A percentile compares a stretch with the other conserved stretches of the same genome.
Conservation (phyloP, 2,797 vertebrate species). For the Cyclura pinguis region DNA sequence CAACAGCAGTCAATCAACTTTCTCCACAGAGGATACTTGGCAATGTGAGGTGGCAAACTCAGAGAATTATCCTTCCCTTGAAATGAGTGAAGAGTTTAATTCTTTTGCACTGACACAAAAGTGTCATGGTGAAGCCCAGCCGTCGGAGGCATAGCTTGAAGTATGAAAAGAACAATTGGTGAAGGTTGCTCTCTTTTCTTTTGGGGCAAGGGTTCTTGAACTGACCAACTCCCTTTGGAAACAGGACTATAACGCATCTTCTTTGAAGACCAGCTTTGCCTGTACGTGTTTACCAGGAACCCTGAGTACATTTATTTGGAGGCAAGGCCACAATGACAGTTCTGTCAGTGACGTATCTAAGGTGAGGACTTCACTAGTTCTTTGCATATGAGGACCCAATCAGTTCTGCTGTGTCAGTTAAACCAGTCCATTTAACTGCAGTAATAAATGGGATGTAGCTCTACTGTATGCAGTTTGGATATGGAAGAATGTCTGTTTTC, state of each 20-base stretch:
- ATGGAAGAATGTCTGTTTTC: background rate
- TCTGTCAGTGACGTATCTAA: background rate
- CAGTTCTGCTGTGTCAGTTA: background rate
- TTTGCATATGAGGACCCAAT: background rate
- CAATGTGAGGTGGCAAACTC: slow-evolving; percentile 32
- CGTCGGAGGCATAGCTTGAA: background rate
- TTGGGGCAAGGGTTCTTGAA: background rate
- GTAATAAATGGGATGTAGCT: background rate
- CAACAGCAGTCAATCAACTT: slow-evolving; percentile 28
- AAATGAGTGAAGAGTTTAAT: slow-evolving; percentile 1
- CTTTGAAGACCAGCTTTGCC: background rate
- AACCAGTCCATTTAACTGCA: no score
- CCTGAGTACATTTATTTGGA: background rate
- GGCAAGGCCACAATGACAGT: background rate
- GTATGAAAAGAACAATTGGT: slow-evolving; percentile 17
- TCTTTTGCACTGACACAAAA: slow-evolving; percentile 31
- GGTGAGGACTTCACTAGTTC: no score
- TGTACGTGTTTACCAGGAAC: background rate
- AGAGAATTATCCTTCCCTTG: slow-evolving; percentile 28
- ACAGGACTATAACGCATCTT: background rate
- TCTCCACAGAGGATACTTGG: background rate
- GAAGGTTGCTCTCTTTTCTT: background rate
- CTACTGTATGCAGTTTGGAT: no score
- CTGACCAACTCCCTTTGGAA: background rate
- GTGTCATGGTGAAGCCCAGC: slow-evolving; percentile 10